Evolutionary conservation across 35 echinoderm and acorn worm species (phyloP), one percentile per base, ranked within the genome.

Genomic region (Ophiothrix spiculata): DNA sequence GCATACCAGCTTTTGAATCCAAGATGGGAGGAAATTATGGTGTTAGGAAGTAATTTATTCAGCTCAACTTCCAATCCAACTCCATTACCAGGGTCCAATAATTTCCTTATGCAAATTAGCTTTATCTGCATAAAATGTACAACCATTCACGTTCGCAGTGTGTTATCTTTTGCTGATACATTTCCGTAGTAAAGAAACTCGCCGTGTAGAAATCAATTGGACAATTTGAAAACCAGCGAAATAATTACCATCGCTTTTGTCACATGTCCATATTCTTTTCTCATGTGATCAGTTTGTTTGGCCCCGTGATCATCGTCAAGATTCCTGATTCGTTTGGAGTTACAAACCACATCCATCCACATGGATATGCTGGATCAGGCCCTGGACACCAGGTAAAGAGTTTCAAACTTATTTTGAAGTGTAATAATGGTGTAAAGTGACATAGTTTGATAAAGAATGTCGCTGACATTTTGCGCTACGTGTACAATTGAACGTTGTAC

Each of bases 341-440:
- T 45, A 38, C 33, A 32, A 49, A 29, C 49, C 33, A 46, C 42
- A 33, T n/a, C 80, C 40, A 82, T 29, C 80, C 80, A 82, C 80
- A 82, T 82, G 80, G 80, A 82, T 82, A 82, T 82, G 80, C 49
- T 82, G 49, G 80, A 82, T 46, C 80, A 82, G 32, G 80, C 80
- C 40, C 31, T 82, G 80, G 80, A 82, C 21, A 39, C 80, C 15
- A 82, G 80, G 80, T 82, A 82, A 82, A 32, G 33, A 82, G 23
- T 0, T 31, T 82, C 15, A 49, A 3, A 33, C 8, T 32, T 82
- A 82, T 49, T 35, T 77, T 36, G 31, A 60, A 45, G 40, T 38
- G 49, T 46, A 46, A 34, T 45, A 31, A 45, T 78, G 40, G 39
- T 14, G 49, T 32, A 45, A 45, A 45, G 21, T 46, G 40, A 29